phyloP scores from a whole-genome alignment of 1,140 invertebrate species.

The Lysiphlebus fabarum region DNA sequence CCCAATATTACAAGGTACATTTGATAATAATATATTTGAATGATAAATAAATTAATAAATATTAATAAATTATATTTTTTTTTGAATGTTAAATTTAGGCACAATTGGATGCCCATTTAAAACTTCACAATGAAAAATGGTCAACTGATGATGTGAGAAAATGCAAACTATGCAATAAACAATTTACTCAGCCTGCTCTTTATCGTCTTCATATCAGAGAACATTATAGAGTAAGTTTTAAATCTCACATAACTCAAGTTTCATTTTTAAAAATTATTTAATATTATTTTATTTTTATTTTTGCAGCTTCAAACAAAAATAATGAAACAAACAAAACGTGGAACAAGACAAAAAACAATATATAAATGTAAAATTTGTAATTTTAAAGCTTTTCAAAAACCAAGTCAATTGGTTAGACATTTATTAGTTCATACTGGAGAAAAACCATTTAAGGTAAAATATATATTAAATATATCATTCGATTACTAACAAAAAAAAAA shows the following conservation, averaged over 20 bases:
- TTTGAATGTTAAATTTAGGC: constrained; percentile 28
- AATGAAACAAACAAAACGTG: constrained; percentile 43
- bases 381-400: constrained; percentile 59
- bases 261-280: neutral
- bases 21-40: neutral
- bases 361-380: constrained; percentile 57
- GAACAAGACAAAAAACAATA: constrained; percentile 40
- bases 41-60: neutral
- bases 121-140: constrained; percentile 46
- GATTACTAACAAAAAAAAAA: neutral
- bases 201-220: constrained; percentile 46
- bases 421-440: constrained; percentile 65
- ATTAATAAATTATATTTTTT: neutral
- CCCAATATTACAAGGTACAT: constrained; percentile 42
- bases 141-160: constrained; percentile 41
- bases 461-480: neutral
- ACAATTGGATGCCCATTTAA: constrained; percentile 44
- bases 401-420: constrained; percentile 61
- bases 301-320: constrained; percentile 41
- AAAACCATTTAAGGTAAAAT: constrained; percentile 60
- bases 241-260: neutral
- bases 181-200: constrained; percentile 44
- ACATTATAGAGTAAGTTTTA: constrained; percentile 41
- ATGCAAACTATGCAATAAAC: constrained; percentile 48
- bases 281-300: neutral